Conservation (phyloP, 2,113 vertebrate species). For the Thamnophis sirtalis region DNA sequence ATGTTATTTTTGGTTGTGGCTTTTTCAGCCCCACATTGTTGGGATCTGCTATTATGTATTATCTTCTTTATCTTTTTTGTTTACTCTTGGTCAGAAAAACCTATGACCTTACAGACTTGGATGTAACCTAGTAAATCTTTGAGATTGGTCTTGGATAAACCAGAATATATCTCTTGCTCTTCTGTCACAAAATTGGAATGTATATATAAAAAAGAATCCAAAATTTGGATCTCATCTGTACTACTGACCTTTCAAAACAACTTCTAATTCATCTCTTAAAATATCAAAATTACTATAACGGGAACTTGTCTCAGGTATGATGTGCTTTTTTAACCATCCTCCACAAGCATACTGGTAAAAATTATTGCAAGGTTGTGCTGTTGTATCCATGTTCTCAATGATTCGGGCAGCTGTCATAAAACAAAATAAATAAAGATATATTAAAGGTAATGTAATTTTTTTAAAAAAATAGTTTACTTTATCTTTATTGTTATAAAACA, state of each 20-base stretch:
- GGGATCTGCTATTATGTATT: not conserved
- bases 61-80: not conserved
- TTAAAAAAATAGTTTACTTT: not conserved
- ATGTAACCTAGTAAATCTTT: not conserved
- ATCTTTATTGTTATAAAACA: not conserved
- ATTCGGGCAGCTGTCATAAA: conserved; percentile 80
- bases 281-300: conserved; percentile 94
- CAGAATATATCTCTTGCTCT: not conserved
- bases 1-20: not conserved
- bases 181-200: not conserved
- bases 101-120: not conserved
- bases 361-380: conserved; percentile 79
- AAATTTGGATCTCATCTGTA: conserved; percentile 29
- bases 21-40: not conserved
- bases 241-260: conserved; percentile 89
- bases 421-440: not conserved
- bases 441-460: not conserved
- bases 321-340: conserved; percentile 90
- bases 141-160: not conserved
- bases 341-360: conserved; percentile 94
- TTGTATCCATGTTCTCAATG: conserved; percentile 89
- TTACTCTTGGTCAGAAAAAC: not conserved
- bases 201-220: conserved; percentile 31
- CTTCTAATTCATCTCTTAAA: conserved; percentile 87
- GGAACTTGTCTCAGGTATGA: conserved; percentile 92